Evolutionary conservation across 2,888 invertebrate species (phyloP).

Genomic region (Frankliniella fusca): DNA sequence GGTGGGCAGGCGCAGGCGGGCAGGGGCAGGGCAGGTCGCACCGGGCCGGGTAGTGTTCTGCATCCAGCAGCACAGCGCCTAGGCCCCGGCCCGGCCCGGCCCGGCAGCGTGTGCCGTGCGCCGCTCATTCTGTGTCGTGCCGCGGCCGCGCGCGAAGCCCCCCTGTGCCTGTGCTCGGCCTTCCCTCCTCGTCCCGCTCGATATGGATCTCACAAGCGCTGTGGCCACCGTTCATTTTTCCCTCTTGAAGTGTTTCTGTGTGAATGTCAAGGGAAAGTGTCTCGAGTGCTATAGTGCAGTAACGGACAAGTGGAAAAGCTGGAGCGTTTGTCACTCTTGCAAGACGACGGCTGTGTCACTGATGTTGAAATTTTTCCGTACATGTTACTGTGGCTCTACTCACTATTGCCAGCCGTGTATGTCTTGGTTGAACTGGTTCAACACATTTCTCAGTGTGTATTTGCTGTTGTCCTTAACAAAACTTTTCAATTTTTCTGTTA

Average conservation of each 20-base stretch:
- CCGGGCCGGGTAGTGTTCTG: no score
- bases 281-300: background rate
- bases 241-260: background rate
- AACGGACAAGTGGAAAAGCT: background rate
- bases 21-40: background rate
- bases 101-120: background rate
- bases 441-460: background rate
- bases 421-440: background rate
- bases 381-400: background rate
- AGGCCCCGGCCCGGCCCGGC: no score
- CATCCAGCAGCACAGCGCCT: no score
- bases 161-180: conserved; percentile 28
- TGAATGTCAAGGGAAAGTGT: background rate
- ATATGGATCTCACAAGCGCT: background rate
- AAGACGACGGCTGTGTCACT: background rate
- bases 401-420: background rate
- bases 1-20: background rate
- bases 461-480: background rate
- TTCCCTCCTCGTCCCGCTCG: background rate
- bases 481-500: background rate
- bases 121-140: conserved; percentile 5
- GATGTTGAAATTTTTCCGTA: background rate
- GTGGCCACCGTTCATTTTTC: background rate
- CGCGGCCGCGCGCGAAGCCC: conserved; percentile 38
- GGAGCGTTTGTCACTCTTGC: background rate